Evolutionary conservation across 2,797 vertebrate species (phyloP).

Genomic region (Mionectes olivaceus): DNA sequence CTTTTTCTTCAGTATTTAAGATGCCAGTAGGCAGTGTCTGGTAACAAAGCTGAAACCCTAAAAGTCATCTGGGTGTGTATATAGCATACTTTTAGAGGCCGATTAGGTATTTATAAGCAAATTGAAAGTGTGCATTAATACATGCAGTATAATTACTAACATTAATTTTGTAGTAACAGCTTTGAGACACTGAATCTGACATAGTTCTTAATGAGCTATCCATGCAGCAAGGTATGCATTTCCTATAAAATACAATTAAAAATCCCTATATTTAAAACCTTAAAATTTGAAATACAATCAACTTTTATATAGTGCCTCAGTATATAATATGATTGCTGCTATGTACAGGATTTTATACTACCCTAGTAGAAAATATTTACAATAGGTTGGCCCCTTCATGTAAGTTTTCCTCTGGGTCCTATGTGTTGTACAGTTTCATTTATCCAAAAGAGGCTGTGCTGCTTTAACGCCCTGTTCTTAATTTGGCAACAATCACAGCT

Average conservation of each 20-base stretch:
- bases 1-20: conserved; percentile 34
- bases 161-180: conserved; percentile 68
- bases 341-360: conserved; percentile 59
- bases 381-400: conserved; percentile 47
- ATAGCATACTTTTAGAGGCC: conserved; percentile 54
- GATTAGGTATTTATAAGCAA: conserved; percentile 64
- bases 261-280: conserved; percentile 75
- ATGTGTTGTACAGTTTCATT: neutral
- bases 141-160: conserved; percentile 81
- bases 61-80: conserved; percentile 20
- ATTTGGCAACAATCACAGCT: conserved; percentile 94
- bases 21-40: conserved; percentile 52
- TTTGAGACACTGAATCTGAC: conserved; percentile 72
- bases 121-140: conserved; percentile 71
- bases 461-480: conserved; percentile 86
- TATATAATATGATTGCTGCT: conserved; percentile 25
- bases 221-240: conserved; percentile 92
- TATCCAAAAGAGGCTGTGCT: conserved; percentile 23
- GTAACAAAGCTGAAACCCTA: conserved; percentile 55
- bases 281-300: conserved; percentile 69
- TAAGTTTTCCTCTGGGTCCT: neutral
- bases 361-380: conserved; percentile 69
- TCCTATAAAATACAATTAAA: conserved; percentile 79
- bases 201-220: conserved; percentile 76
- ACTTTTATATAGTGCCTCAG: conserved; percentile 57